A percentile compares a stretch with the other conserved stretches of the same genome.
phyloP scores from a whole-genome alignment of 2,797 vertebrate genomes.

The Salmo trutta region DNA sequence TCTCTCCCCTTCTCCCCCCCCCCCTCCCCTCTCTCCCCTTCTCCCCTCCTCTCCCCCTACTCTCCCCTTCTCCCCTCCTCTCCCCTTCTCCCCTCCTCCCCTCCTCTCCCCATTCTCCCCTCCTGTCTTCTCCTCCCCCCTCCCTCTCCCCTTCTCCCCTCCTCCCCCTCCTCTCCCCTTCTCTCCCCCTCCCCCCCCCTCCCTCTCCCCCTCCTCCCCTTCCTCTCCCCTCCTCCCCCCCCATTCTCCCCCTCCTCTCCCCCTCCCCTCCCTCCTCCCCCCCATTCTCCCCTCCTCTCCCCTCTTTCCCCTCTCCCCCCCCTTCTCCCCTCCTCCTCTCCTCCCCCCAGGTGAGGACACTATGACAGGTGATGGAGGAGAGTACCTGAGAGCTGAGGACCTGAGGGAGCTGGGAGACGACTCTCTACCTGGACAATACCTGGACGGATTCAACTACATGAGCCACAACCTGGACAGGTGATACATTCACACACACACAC shows the following conservation, averaged over 20 bases:
- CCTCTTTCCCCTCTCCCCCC: not conserved
- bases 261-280: not conserved
- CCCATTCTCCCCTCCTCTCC: not conserved
- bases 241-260: too few species aligned
- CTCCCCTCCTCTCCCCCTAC: not conserved
- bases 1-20: too few species aligned
- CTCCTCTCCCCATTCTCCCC: too few species aligned
- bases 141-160: too few species aligned
- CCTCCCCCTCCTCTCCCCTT: too few species aligned
- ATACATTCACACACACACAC: not conserved
- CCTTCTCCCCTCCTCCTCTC: not conserved
- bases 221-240: not conserved
- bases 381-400: constrained; percentile 94
- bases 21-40: too few species aligned
- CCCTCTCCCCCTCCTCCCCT: not conserved
- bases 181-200: too few species aligned
- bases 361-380: constrained; percentile 95
- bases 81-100: too few species aligned
- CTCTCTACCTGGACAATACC: constrained; percentile 91
- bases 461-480: constrained; percentile 96
- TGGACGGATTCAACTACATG: constrained; percentile 93
- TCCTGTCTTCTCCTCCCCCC: too few species aligned
- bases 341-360: constrained; percentile 88
- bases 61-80: too few species aligned
- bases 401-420: constrained; percentile 94